Percentiles rank a stretch among this genome's conserved stretches.
Conservation (phyloP, 1,140 invertebrate genomes). For the Hestina assimilis region DNA sequence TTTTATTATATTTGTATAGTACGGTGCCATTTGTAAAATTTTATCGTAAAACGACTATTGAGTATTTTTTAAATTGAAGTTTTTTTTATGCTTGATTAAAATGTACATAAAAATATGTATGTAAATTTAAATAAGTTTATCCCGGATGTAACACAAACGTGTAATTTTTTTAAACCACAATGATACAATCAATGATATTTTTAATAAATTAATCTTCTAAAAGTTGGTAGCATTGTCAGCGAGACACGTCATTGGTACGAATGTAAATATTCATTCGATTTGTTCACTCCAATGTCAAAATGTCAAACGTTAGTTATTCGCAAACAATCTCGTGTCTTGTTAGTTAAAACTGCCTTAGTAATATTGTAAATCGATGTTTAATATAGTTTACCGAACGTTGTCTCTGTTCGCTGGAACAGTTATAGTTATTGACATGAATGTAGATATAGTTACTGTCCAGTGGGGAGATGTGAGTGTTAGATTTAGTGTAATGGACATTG, state of each 20-base stretch:
- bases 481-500: conserved; percentile 14
- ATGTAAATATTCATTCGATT: not conserved
- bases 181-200: not conserved
- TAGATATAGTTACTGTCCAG: conserved; percentile 7
- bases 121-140: too few species aligned
- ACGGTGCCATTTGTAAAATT: too few species aligned
- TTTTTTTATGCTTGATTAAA: too few species aligned
- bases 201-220: conserved; percentile 7
- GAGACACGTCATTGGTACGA: conserved; percentile 13
- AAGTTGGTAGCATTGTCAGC: conserved; percentile 18
- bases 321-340: conserved; percentile 19
- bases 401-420: conserved; percentile 9
- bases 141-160: too few species aligned
- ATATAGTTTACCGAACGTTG: conserved; percentile 3
- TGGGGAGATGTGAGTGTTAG: not conserved
- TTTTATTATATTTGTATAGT: too few species aligned
- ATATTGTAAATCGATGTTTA: conserved; percentile 23
- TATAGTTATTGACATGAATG: conserved; percentile 14
- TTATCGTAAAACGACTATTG: too few species aligned
- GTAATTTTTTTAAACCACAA: not conserved
- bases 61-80: too few species aligned
- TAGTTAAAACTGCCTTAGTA: conserved; percentile 27
- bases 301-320: not conserved
- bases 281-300: not conserved
- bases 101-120: too few species aligned